A percentile compares a stretch with the other conserved stretches of the same genome.
Conservation (phyloP, 1,140 invertebrate species). For the Aphelinus certus region DNA sequence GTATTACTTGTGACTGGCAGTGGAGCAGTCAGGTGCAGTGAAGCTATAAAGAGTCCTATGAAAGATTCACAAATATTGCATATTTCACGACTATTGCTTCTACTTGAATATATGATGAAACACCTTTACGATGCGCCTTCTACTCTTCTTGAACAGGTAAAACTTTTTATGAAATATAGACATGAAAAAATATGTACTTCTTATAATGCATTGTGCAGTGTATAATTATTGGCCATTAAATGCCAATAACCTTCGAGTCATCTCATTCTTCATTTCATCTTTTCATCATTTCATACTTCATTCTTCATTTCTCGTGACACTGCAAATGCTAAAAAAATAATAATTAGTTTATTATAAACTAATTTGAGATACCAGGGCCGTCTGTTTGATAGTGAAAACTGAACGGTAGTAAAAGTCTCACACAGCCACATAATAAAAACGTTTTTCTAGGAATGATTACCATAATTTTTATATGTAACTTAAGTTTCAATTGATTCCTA, state of each 20-base stretch:
- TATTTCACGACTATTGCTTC: slow-evolving; percentile 82
- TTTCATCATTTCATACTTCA: slow-evolving; percentile 30
- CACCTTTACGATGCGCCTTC: slow-evolving; percentile 91
- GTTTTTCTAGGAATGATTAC: slow-evolving; percentile 2
- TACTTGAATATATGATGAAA: slow-evolving; percentile 96
- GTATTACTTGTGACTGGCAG: slow-evolving; percentile 84
- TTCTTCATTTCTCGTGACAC: slow-evolving; percentile 27
- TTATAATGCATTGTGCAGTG: slow-evolving; percentile 39
- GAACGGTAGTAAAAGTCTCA: slow-evolving; percentile 64
- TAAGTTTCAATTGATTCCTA: slow-evolving; percentile 26
- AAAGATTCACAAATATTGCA: slow-evolving; percentile 80
- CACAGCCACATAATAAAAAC: slow-evolving; percentile 43
- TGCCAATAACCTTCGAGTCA: background rate
- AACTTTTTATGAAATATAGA: slow-evolving; percentile 31
- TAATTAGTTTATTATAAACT: slow-evolving; percentile 42
- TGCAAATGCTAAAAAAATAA: slow-evolving; percentile 55
- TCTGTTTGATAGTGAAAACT: slow-evolving; percentile 59
- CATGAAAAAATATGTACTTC: too few species aligned
- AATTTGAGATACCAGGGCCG: slow-evolving; percentile 61
- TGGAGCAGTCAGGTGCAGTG: slow-evolving; percentile 74
- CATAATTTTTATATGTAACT: background rate
- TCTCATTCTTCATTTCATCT: slow-evolving; percentile 13
- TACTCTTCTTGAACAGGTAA: slow-evolving; percentile 79
- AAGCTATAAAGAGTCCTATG: slow-evolving; percentile 71
- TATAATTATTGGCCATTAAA: slow-evolving; percentile 2